Percentiles rank a stretch among this genome's conserved stretches.
These are phyloP conservation scores for Tetraodon nigroviridis DNA, from an alignment of 2,113 vertebrate species.

Conservation along the genomic window DNA sequence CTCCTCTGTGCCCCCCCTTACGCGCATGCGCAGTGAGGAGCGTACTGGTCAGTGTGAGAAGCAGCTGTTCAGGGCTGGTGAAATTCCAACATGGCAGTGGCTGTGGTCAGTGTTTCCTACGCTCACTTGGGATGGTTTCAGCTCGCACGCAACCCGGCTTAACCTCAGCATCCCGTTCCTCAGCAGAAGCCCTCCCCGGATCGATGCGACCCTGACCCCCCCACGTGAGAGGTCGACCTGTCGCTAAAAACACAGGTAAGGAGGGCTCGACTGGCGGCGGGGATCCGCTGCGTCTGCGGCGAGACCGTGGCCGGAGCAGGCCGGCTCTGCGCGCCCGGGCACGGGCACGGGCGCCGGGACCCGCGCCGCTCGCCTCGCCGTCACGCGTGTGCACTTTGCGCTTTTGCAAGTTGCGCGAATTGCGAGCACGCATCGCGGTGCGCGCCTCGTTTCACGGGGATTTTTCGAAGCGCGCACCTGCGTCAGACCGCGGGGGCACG, in stretches of 20 bases:
- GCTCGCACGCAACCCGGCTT: conserved; percentile 84
- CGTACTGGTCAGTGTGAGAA: conserved; percentile 83
- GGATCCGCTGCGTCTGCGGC: conserved; percentile 73
- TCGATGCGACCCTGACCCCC: conserved; percentile 81
- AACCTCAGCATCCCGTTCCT: conserved; percentile 79
- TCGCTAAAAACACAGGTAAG: conserved; percentile 82
- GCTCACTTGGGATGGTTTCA: conserved; percentile 91
- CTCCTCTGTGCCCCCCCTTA: neutral
- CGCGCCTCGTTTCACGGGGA: conserved; percentile 54
- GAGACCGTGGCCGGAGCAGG: conserved; percentile 49
- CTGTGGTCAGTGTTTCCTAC: conserved; percentile 90
- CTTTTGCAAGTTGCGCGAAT: conserved; percentile 39
- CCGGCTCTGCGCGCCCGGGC: neutral
- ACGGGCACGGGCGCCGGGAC: conserved; percentile 15
- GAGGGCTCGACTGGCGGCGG: conserved; percentile 27
- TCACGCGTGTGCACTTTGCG: conserved; percentile 72
- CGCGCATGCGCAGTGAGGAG: conserved; percentile 84
- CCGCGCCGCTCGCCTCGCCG: conserved; percentile 11
- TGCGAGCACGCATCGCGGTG: conserved; percentile 65
- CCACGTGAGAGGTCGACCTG: conserved; percentile 72
- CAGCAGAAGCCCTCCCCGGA: conserved; percentile 75
- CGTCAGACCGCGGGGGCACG: conserved; percentile 37
- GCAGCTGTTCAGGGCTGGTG: conserved; percentile 92
- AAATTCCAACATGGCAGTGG: conserved; percentile 99
- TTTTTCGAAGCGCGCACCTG: conserved; percentile 74